Conservation (phyloP, 1,140 invertebrate genomes). For the Tyrophagus putrescentiae region DNA sequence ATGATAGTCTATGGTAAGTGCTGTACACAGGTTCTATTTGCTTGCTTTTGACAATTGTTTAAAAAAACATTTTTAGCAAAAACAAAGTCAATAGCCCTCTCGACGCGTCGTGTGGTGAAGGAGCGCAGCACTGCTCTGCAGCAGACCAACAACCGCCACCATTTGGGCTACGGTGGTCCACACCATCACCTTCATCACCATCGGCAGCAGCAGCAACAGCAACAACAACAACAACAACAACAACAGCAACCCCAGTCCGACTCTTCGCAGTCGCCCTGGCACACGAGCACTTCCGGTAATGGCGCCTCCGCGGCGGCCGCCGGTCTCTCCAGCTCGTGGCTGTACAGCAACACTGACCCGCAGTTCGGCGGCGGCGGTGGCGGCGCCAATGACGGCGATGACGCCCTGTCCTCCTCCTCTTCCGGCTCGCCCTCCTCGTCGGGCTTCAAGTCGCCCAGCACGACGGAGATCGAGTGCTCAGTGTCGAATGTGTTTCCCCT, state of each 20-base stretch:
- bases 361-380: too few species aligned
- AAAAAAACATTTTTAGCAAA: not conserved
- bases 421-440: not conserved
- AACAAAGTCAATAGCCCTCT: slow-evolving; percentile 8
- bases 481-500: slow-evolving; percentile 27
- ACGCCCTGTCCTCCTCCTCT: not conserved
- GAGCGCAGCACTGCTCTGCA: not conserved
- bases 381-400: too few species aligned
- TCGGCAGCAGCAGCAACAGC: not conserved
- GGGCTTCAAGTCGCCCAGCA: not conserved
- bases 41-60: not conserved
- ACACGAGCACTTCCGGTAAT: too few species aligned
- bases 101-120: not conserved
- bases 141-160: not conserved
- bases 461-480: slow-evolving; percentile 24
- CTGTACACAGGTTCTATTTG: not conserved
- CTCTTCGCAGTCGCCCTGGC: not conserved
- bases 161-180: not conserved
- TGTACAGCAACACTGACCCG: too few species aligned
- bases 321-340: too few species aligned
- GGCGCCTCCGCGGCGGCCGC: too few species aligned
- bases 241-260: too few species aligned
- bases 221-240: slow-evolving; percentile 6
- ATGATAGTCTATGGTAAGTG: slow-evolving; percentile 50
- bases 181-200: not conserved